phyloP scores from a whole-genome alignment of 2,113 vertebrate species.

The Cettia cetti region DNA sequence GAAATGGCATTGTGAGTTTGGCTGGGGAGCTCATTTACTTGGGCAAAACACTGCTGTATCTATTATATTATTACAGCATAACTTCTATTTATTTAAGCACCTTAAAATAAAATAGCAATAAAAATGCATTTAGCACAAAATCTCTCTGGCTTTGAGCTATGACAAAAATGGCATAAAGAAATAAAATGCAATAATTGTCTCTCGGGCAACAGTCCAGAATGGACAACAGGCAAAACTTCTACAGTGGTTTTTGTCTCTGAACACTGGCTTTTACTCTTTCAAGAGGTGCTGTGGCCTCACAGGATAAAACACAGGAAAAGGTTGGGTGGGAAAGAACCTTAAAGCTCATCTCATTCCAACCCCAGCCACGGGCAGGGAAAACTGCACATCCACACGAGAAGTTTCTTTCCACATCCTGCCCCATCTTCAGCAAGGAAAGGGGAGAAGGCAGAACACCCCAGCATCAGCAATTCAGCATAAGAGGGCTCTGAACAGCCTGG shows the following conservation, averaged over 20 bases:
- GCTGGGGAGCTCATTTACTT: background rate
- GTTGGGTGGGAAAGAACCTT: background rate
- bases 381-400: accelerated
- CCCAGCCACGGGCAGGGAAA: background rate
- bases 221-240: background rate
- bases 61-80: background rate
- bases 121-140: background rate
- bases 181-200: background rate
- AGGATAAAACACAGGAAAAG: background rate
- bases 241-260: accelerated
- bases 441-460: background rate
- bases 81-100: background rate
- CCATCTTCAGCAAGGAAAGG: background rate
- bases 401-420: background rate
- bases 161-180: background rate
- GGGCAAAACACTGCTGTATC: background rate
- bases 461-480: background rate
- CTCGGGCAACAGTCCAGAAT: background rate
- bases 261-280: background rate
- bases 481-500: background rate
- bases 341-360: background rate
- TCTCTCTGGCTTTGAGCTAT: background rate
- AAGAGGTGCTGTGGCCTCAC: background rate
- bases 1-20: background rate
- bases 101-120: background rate